A percentile compares a stretch with the other conserved stretches of the same genome.
Conservation (phyloP, 2,797 vertebrate species). For the Heterohyrax brucei region DNA sequence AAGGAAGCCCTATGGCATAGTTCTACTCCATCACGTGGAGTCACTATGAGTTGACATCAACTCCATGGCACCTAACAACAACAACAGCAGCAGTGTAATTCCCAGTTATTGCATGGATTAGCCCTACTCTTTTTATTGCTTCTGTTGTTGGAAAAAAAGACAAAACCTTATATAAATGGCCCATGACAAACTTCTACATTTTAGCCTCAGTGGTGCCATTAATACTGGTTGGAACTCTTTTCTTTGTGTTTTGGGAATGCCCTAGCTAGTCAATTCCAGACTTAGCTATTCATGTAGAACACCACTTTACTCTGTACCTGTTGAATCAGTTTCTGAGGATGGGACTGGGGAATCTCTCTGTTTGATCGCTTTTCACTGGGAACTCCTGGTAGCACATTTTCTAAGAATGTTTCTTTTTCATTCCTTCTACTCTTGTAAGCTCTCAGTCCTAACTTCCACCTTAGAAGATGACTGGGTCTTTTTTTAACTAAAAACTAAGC, state of each 20-base stretch:
- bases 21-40: not conserved
- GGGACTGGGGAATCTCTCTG: not conserved
- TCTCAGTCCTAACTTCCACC: not conserved
- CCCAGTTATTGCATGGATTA: not conserved
- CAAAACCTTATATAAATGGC: not conserved
- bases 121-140: not conserved
- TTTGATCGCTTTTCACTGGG: not conserved
- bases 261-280: not conserved
- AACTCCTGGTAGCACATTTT: not conserved
- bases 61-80: no score
- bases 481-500: not conserved
- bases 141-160: conserved; percentile 15
- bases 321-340: not conserved
- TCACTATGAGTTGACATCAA: not conserved
- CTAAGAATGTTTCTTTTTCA: not conserved
- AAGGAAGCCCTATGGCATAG: not conserved
- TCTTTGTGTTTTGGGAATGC: not conserved
- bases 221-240: conserved; percentile 30
- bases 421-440: not conserved
- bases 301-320: not conserved
- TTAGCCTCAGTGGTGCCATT: not conserved
- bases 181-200: not conserved
- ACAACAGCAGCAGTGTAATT: not conserved
- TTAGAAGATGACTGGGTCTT: conserved; percentile 3
- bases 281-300: not conserved